Conservation (phyloP, 2,888 invertebrate genomes). For the Sipunculus nudus region DNA sequence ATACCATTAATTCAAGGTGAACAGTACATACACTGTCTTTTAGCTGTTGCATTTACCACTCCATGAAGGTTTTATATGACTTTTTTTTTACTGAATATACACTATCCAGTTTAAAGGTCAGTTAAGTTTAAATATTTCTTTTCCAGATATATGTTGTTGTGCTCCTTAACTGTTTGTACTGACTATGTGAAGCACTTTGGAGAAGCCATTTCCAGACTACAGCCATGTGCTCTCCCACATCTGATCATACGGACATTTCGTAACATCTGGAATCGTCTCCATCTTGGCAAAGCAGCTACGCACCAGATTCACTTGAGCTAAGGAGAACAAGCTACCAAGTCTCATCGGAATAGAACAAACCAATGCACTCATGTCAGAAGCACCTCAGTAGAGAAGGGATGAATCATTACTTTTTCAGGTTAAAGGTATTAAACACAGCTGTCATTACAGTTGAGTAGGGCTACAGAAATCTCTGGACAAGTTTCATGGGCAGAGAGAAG, state of each 20-base stretch:
- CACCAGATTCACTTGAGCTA: no score
- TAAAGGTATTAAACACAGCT: no score
- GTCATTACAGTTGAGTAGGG: no score
- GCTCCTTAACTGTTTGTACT: slow-evolving; percentile 51
- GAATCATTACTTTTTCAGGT: no score
- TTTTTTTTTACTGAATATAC: background rate
- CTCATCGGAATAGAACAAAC: no score
- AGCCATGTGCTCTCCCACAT: slow-evolving; percentile 61
- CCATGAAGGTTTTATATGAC: background rate
- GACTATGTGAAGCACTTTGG: slow-evolving; percentile 61
- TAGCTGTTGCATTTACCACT: background rate
- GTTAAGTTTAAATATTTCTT: background rate
- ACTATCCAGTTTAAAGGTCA: background rate
- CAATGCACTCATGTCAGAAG: no score
- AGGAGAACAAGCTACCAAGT: no score
- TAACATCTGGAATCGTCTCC: slow-evolving; percentile 29
- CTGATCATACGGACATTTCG: slow-evolving; percentile 49
- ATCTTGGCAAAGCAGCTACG: no score
- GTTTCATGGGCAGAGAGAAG: no score
- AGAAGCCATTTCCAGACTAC: slow-evolving; percentile 51
- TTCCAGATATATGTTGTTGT: background rate
- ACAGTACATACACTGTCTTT: background rate
- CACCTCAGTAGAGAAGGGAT: no score
- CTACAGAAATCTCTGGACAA: no score
- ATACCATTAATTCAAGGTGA: no score